phyloP scores from a whole-genome alignment of 1,140 invertebrate species.

The Archegozetes longisetosus region DNA sequence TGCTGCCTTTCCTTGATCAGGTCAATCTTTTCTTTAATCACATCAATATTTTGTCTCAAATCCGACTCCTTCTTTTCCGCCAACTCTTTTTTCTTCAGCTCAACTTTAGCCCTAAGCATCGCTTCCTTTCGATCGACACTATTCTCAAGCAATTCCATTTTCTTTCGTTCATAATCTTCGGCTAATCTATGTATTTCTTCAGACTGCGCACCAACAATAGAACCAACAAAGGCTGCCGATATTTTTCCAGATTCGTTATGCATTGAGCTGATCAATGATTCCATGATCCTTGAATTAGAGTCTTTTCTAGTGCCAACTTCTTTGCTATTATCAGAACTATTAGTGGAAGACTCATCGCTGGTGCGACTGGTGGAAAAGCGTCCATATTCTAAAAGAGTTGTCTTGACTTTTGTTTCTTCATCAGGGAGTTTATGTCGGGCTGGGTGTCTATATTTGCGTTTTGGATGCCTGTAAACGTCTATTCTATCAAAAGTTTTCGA shows the following conservation, averaged over 20 bases:
- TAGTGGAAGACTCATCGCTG: neutral
- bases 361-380: no score
- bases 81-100: neutral
- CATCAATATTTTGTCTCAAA: constrained; percentile 13
- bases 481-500: neutral
- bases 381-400: constrained; percentile 38
- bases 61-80: neutral
- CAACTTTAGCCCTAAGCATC: neutral
- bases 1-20: constrained; percentile 9
- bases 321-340: neutral
- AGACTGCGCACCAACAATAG: constrained; percentile 15
- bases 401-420: constrained; percentile 31
- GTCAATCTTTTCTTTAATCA: constrained; percentile 15
- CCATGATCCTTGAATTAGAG: neutral
- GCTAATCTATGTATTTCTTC: constrained; percentile 15
- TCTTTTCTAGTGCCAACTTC: neutral
- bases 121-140: neutral
- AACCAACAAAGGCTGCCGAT: constrained; percentile 8
- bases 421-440: constrained; percentile 29
- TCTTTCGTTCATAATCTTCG: constrained; percentile 11
- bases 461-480: constrained; percentile 22
- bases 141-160: neutral
- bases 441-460: constrained; percentile 30
- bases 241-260: neutral
- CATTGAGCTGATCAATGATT: constrained; percentile 6